phyloP scores from a whole-genome alignment of 2,113 vertebrate species.

The Dasyprocta punctata region DNA sequence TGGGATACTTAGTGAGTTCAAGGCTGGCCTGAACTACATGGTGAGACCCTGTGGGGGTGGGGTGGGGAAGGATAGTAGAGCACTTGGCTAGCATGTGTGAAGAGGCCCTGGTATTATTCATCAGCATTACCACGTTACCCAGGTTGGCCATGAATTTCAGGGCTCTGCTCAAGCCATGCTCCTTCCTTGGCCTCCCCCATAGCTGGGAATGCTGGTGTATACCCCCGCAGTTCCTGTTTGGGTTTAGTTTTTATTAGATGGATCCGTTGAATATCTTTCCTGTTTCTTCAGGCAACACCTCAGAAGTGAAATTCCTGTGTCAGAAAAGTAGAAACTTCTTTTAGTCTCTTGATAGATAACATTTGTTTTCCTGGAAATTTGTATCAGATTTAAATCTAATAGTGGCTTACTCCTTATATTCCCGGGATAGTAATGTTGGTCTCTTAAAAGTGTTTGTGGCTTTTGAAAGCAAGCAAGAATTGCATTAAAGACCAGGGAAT shows the following conservation, averaged over 20 bases:
- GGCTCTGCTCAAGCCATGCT: neutral
- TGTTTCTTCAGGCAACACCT: neutral
- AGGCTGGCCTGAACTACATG: too few relatives aligned
- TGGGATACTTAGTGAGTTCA: too few relatives aligned
- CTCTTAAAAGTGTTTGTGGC: constrained; percentile 13
- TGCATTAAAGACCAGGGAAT: neutral
- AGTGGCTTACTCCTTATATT: neutral
- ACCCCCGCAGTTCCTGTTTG: neutral
- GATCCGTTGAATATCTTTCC: neutral
- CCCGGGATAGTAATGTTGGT: neutral
- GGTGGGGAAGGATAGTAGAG: too few relatives aligned
- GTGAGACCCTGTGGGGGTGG: too few relatives aligned
- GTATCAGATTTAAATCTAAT: neutral
- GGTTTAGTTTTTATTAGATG: constrained; percentile 4
- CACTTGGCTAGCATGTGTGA: neutral
- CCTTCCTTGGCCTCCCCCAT: too few relatives aligned
- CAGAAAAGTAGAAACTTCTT: neutral
- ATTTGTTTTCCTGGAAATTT: constrained; percentile 28
- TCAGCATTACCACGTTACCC: neutral
- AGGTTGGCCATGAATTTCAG: neutral
- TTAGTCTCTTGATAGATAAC: neutral
- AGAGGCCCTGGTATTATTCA: neutral
- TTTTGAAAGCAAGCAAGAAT: constrained; percentile 25
- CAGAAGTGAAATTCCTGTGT: constrained; percentile 35
- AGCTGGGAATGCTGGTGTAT: neutral